Base-by-base conservation (phyloP, 2,797 vertebrate genomes). In the Leuciscus waleckii region DNA sequence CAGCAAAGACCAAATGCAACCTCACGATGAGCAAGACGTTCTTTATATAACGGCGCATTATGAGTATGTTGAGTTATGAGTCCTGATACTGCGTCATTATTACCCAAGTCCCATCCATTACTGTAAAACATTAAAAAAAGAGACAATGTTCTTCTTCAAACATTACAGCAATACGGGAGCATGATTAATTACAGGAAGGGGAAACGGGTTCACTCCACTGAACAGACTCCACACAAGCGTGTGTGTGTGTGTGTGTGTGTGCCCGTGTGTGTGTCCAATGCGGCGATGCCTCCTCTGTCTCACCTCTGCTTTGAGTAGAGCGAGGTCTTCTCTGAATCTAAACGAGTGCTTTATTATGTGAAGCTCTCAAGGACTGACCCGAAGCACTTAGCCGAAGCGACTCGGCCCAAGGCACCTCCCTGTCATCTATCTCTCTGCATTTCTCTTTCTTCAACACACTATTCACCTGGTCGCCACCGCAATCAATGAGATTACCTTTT, bases 321-420 rank as follows among this genome's bases (percentile, higher is more conserved):
- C 21, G 14, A 84, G 82, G 46, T 89, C 88, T 88, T 91, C 77
- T 83, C 90, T 87, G 87, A 85, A 88, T 87, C 51, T 54, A 69
- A 82, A 86, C 17, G 5, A 78, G 41, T 41, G 49, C 21, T 65
- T 84, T 71, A 71, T 76, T 70, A 82, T 17, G 7, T 74, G 82
- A 58, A 23, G 71, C 74, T 78, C 51, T 58, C 82, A 87, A 87
- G 78, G 73, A 89, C 81, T 65, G 65, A 81, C 76, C 79, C 37
- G 26, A 51, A 79, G 68, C 79, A 81, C 80, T 32, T 63, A 43
- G 67, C 63, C 39, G 32, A 75, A 19, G 39, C 43, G 23, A 29
- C 61, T n/a, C 7, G 35, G 13, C 49, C 75, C 84, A 69, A 49
- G n/a, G 14, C 46, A n/a, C 51, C 46, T 77, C 43, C 19, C 51